These are phyloP conservation scores for Melieria crassipennis DNA, from an alignment of 2,888 invertebrate species.

Conservation along the genomic window DNA sequence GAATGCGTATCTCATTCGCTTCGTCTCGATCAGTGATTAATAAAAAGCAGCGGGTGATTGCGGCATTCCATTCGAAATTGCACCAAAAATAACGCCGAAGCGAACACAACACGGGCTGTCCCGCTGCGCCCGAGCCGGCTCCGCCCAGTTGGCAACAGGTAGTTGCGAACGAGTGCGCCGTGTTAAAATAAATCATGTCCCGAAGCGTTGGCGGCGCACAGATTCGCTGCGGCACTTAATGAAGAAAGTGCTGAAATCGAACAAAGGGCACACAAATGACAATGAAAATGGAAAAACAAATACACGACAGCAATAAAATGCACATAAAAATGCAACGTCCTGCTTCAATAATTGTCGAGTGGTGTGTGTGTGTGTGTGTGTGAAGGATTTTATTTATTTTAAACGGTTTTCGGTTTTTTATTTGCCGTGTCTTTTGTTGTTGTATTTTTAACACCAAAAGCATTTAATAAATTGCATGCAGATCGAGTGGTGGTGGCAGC, in stretches of 20 bases:
- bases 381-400: neutral
- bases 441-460: conserved; percentile 25
- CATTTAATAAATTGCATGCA: conserved; percentile 30
- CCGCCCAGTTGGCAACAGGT: no score
- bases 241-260: conserved; percentile 24
- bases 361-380: neutral
- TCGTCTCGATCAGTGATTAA: conserved; percentile 42
- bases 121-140: neutral
- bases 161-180: neutral
- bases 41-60: conserved; percentile 46
- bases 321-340: conserved; percentile 37
- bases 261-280: conserved; percentile 31
- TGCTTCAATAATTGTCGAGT: neutral
- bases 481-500: neutral
- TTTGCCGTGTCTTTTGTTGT: no score
- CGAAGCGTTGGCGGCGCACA: conserved; percentile 13
- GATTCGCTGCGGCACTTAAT: conserved; percentile 18
- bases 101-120: neutral
- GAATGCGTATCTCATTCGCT: conserved; percentile 4
- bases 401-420: conserved; percentile 9
- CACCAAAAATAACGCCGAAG: conserved; percentile 19
- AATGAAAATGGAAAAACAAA: conserved; percentile 37
- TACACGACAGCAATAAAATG: conserved; percentile 41
- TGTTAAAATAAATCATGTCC: conserved; percentile 34
- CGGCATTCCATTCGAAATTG: conserved; percentile 42